These are phyloP conservation scores for Zaprionus vittiger DNA, from an alignment of 1,140 invertebrate genomes.

Conservation along the genomic window DNA sequence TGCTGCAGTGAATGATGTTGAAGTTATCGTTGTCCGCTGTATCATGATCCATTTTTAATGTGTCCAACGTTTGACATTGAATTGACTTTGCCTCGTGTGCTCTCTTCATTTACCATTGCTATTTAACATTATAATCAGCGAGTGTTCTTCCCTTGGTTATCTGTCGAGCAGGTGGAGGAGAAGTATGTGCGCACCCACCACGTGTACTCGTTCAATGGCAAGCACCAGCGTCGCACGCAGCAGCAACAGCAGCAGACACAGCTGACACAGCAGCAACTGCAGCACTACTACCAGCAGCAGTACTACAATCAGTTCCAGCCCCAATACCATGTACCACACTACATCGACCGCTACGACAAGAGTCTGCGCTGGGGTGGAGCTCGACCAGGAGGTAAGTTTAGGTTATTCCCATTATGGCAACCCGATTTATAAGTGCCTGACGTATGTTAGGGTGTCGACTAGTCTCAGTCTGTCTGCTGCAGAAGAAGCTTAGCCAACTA, in stretches of 20 bases:
- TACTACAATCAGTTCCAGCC: slow-evolving; percentile 73
- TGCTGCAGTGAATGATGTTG: slow-evolving; percentile 3
- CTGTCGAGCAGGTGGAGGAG: slow-evolving; percentile 73
- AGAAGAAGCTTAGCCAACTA: background rate
- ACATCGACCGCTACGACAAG: slow-evolving; percentile 80
- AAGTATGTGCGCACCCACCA: slow-evolving; percentile 82
- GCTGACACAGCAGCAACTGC: slow-evolving; percentile 70
- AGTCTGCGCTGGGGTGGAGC: slow-evolving; percentile 76
- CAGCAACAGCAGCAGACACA: slow-evolving; percentile 75
- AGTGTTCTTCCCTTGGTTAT: background rate
- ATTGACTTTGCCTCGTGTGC: slow-evolving; percentile 53
- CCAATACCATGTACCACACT: slow-evolving; percentile 77
- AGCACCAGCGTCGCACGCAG: slow-evolving; percentile 74
- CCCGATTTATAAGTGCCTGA: background rate
- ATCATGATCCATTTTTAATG: slow-evolving; percentile 69
- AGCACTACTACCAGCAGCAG: slow-evolving; percentile 70
- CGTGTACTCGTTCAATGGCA: slow-evolving; percentile 74
- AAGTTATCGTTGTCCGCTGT: slow-evolving; percentile 32
- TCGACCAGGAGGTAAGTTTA: slow-evolving; percentile 61
- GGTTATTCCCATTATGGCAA: background rate
- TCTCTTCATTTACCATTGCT: slow-evolving; percentile 27
- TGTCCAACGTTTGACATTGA: slow-evolving; percentile 67
- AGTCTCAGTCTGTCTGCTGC: background rate
- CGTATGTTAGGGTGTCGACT: background rate
- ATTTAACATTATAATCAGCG: slow-evolving; percentile 5